Conservation (phyloP, 2,113 vertebrate species). For the Raphicerus campestris region DNA sequence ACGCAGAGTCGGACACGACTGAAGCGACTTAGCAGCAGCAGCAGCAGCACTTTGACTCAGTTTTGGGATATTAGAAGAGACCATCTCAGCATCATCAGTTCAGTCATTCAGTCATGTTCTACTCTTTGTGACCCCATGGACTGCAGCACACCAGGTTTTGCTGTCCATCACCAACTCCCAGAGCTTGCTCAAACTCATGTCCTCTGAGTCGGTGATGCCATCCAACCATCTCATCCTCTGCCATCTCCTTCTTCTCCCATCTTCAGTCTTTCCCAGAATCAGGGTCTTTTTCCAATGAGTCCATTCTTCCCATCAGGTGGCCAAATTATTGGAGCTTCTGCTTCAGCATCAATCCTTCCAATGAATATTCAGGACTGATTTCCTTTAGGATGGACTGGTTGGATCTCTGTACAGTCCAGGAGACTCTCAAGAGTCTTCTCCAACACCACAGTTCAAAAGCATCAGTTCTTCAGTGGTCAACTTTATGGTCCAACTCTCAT, state of each 20-base stretch:
- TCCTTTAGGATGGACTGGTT: background rate
- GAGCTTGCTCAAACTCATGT: background rate
- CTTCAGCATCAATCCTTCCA: background rate
- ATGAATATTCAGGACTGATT: background rate
- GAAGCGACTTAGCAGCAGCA: too few relatives aligned
- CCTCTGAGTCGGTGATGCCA: background rate
- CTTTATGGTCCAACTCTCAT: background rate
- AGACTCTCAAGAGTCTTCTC: background rate
- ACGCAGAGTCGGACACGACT: rapidly evolving
- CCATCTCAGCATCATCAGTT: background rate
- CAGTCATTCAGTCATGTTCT: background rate
- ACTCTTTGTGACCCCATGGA: background rate
- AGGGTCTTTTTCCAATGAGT: background rate
- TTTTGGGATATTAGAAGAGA: background rate
- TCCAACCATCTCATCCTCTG: background rate
- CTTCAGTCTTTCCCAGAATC: background rate
- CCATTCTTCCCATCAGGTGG: background rate
- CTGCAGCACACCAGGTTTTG: background rate
- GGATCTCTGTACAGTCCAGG: background rate
- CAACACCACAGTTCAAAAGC: background rate
- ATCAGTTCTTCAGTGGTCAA: background rate
- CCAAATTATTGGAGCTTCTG: background rate
- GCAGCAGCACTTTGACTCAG: background rate
- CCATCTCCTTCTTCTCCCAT: background rate
- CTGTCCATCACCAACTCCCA: background rate